Percentiles rank a stretch among this genome's conserved stretches.
Conservation (phyloP, 2,888 invertebrate species). For the Thymelicus acteon region DNA sequence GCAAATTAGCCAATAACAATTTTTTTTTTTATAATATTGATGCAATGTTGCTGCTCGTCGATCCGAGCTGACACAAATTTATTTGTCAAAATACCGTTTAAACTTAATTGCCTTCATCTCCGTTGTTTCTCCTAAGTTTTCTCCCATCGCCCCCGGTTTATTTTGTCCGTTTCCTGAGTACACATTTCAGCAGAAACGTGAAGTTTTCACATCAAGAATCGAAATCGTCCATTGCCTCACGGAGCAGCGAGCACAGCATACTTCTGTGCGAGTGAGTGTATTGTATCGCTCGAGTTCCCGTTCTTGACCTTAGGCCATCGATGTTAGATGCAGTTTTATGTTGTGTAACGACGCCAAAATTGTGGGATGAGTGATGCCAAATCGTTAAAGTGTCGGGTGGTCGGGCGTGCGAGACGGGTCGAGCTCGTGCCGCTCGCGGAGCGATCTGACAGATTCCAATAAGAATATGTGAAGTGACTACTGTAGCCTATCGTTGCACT, state of each 20-base stretch:
- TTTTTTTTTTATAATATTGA: constrained; percentile 28
- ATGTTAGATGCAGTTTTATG: constrained; percentile 66
- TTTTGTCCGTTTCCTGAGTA: constrained; percentile 54
- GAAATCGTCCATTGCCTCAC: constrained; percentile 30
- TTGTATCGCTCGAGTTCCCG: constrained; percentile 57
- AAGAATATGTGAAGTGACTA: constrained; percentile 46
- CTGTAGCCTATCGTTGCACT: constrained; percentile 48
- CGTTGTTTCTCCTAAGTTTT: constrained; percentile 75
- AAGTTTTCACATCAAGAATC: constrained; percentile 18
- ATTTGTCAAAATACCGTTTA: constrained; percentile 81
- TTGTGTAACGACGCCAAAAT: constrained; percentile 82
- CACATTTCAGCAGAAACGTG: constrained; percentile 42
- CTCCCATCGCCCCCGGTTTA: constrained; percentile 60
- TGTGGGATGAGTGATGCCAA: constrained; percentile 70
- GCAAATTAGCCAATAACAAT: constrained; percentile 28
- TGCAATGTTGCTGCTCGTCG: constrained; percentile 41
- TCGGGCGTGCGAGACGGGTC: not conserved
- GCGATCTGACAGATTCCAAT: constrained; percentile 49
- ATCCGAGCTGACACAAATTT: constrained; percentile 60
- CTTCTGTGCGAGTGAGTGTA: constrained; percentile 56
- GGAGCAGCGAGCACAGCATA: constrained; percentile 38
- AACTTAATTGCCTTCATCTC: constrained; percentile 66
- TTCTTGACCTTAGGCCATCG: constrained; percentile 78
- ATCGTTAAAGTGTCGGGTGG: constrained; percentile 46
- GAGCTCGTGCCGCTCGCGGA: constrained; percentile 21